Conservation (phyloP, 2,113 vertebrate species). For the Xenopus tropicalis region DNA sequence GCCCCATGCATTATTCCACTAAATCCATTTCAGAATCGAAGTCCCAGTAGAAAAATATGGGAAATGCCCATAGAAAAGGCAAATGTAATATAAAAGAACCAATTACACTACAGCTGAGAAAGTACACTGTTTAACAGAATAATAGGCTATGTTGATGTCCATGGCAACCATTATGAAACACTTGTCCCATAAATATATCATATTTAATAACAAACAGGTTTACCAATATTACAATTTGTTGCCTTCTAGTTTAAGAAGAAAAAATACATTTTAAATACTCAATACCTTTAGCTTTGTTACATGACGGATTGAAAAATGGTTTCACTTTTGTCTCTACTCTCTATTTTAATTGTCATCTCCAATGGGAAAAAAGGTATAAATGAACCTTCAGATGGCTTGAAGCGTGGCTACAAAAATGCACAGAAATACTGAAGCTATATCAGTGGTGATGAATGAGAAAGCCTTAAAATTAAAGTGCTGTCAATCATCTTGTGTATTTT, state of each 20-base stretch:
- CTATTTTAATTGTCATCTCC: constrained; percentile 35
- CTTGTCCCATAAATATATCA: too few species aligned
- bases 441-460: constrained; percentile 34
- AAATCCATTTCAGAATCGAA: too few species aligned
- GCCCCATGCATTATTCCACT: too few species aligned
- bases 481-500: constrained; percentile 24
- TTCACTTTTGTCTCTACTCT: constrained; percentile 31
- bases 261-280: constrained; percentile 24
- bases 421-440: constrained; percentile 30
- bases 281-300: constrained; percentile 30
- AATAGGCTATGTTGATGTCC: too few species aligned
- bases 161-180: too few species aligned
- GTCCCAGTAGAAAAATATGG: too few species aligned
- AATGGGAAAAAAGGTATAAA: constrained; percentile 19
- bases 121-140: too few species aligned
- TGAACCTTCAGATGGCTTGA: constrained; percentile 28
- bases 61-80: too few species aligned
- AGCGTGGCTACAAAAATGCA: constrained; percentile 16
- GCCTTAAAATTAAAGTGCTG: constrained; percentile 32
- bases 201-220: too few species aligned
- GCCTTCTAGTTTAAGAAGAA: constrained; percentile 19
- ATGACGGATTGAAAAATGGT: constrained; percentile 36
- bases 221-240: too few species aligned
- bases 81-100: too few species aligned
- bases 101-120: too few species aligned